These are phyloP conservation scores for Listrodromus nycthemerus DNA, from an alignment of 2,888 invertebrate species.

Conservation along the genomic window DNA sequence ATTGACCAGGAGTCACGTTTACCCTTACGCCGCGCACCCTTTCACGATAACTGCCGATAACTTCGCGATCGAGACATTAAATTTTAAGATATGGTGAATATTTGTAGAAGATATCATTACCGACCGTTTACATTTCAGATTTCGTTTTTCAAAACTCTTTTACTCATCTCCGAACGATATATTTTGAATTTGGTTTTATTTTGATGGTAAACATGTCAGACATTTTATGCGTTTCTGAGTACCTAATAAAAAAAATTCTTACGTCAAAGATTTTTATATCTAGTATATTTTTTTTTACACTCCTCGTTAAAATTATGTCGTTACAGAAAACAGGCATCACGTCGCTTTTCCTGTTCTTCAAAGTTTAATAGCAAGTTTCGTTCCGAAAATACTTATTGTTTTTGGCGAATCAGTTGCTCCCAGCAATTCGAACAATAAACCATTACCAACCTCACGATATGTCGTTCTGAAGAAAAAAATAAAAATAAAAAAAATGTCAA, in stretches of 20 bases:
- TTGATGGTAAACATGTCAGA: neutral
- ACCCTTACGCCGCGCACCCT: neutral
- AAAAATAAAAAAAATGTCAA: slow-evolving; percentile 6
- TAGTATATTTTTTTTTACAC: neutral
- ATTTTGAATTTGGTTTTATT: neutral
- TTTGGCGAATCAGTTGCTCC: neutral
- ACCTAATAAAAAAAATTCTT: neutral
- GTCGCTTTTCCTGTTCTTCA: neutral
- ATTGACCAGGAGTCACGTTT: neutral
- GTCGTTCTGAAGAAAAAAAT: slow-evolving; percentile 3
- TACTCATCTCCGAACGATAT: too few relatives aligned
- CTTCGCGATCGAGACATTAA: neutral
- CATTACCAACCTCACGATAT: neutral
- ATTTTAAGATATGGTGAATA: neutral
- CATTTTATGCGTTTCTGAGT: neutral
- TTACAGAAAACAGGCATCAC: neutral
- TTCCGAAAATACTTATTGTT: neutral
- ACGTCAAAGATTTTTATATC: neutral
- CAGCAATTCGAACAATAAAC: neutral
- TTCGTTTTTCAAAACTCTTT: too few relatives aligned
- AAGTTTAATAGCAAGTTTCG: neutral
- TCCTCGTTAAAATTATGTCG: neutral
- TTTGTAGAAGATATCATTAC: neutral
- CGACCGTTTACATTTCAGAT: too few relatives aligned
- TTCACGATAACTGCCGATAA: neutral